Evolutionary conservation across 2,888 invertebrate genomes (phyloP).

Genomic region (Melanchra persicariae): DNA sequence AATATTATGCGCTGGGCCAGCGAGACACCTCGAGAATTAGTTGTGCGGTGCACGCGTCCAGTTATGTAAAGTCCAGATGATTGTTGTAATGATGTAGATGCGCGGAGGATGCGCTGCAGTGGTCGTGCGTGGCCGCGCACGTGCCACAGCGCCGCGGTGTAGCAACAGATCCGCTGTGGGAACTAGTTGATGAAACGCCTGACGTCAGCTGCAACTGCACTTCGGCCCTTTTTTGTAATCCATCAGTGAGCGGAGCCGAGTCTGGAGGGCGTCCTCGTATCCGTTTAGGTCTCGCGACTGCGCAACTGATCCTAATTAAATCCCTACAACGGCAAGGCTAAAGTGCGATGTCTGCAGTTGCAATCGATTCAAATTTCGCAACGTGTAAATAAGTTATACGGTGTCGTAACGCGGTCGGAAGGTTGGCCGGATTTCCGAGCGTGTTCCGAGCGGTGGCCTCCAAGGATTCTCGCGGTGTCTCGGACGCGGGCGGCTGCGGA

Average conservation of each 20-base stretch:
- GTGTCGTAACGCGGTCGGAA: constrained; percentile 90
- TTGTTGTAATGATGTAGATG: constrained; percentile 37
- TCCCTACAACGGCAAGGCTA: constrained; percentile 90
- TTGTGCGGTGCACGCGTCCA: constrained; percentile 9
- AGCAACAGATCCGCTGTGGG: constrained; percentile 80
- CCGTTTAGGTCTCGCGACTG: constrained; percentile 87
- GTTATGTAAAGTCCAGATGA: constrained; percentile 41
- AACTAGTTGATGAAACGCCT: constrained; percentile 82
- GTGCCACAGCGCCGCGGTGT: constrained; percentile 70
- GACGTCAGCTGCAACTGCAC: constrained; percentile 81
- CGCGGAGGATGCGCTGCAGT: constrained; percentile 39
- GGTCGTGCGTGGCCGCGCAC: constrained; percentile 62
- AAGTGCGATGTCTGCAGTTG: constrained; percentile 90
- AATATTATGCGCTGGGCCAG: constrained; percentile 68
- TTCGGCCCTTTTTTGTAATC: constrained; percentile 84
- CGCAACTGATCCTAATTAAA: constrained; percentile 91
- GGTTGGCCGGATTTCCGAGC: constrained; percentile 91
- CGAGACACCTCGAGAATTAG: constrained; percentile 44
- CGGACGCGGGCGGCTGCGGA: constrained; percentile 77
- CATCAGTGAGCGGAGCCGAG: constrained; percentile 85
- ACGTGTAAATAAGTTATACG: constrained; percentile 90
- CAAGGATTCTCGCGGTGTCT: constrained; percentile 88
- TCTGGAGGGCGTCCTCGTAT: constrained; percentile 89
- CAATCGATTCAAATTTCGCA: constrained; percentile 91
- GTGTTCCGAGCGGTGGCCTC: constrained; percentile 89